Percentiles rank a stretch among this genome's conserved stretches.
These are phyloP conservation scores for Parthenolecanium corni DNA, from an alignment of 2,888 invertebrate species.

Conservation along the genomic window DNA sequence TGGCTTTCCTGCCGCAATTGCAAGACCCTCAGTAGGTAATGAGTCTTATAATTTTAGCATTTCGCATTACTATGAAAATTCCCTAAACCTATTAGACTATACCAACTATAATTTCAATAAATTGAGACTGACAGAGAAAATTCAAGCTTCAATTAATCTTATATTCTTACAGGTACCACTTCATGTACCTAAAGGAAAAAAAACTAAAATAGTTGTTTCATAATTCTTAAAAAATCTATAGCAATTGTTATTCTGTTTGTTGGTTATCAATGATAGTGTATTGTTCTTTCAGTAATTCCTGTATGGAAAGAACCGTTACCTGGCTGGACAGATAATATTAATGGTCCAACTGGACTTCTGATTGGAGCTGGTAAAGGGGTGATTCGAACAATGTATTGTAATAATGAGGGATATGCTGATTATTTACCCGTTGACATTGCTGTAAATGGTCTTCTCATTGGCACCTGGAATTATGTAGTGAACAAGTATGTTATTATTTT, in stretches of 20 bases:
- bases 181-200: too few relatives aligned
- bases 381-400: slow-evolving; percentile 73
- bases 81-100: not conserved
- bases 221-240: too few relatives aligned
- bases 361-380: slow-evolving; percentile 76
- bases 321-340: slow-evolving; percentile 87
- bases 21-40: slow-evolving; percentile 74
- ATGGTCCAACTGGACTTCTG: slow-evolving; percentile 74
- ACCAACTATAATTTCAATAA: not conserved
- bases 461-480: slow-evolving; percentile 51
- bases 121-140: too few relatives aligned
- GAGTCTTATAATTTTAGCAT: slow-evolving; percentile 30
- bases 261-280: too few relatives aligned
- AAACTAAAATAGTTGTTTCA: too few relatives aligned
- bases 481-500: slow-evolving; percentile 30
- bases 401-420: slow-evolving; percentile 63
- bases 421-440: slow-evolving; percentile 69
- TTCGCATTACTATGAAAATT: not conserved
- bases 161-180: too few relatives aligned
- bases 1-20: slow-evolving; percentile 60
- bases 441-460: slow-evolving; percentile 61
- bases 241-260: too few relatives aligned
- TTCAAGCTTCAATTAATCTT: too few relatives aligned
- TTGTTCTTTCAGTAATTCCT: slow-evolving; percentile 82
- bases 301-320: slow-evolving; percentile 71